These are phyloP conservation scores for Bucco capensis DNA, from an alignment of 2,113 vertebrate species.

Conservation along the genomic window DNA sequence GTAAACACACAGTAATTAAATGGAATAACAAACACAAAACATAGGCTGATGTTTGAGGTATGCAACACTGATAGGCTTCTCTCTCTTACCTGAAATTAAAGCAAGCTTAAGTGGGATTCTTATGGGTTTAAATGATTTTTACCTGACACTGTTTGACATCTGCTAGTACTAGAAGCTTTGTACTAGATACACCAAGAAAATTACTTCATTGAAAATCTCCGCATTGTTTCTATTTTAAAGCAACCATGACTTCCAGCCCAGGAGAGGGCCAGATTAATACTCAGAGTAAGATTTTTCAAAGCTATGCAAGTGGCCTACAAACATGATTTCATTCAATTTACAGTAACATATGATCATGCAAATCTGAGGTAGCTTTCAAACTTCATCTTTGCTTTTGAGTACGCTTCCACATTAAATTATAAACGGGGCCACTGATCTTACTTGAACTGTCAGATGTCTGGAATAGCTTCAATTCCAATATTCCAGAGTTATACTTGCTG, in stretches of 20 bases:
- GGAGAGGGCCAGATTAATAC: background rate
- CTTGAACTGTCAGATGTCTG: background rate
- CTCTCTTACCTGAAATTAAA: background rate
- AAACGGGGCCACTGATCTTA: background rate
- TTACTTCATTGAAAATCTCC: background rate
- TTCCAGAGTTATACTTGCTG: background rate
- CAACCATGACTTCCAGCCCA: background rate
- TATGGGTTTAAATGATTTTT: background rate
- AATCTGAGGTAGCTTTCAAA: slow-evolving; percentile 5
- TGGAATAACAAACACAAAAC: background rate
- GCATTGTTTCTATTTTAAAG: background rate
- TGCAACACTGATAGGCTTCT: background rate
- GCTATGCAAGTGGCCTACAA: background rate
- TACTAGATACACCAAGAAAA: background rate
- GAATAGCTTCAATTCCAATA: background rate
- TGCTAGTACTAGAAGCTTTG: background rate
- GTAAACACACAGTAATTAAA: background rate
- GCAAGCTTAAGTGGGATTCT: background rate
- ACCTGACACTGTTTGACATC: background rate
- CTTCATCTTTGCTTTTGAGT: background rate
- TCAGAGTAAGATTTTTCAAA: background rate
- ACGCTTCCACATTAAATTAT: background rate
- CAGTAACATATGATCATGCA: background rate
- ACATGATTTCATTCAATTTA: background rate
- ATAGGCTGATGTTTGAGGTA: background rate